A percentile compares a stretch with the other conserved stretches of the same genome.
Conservation (phyloP, 2,888 invertebrate genomes). For the Ormyrus thymus region DNA sequence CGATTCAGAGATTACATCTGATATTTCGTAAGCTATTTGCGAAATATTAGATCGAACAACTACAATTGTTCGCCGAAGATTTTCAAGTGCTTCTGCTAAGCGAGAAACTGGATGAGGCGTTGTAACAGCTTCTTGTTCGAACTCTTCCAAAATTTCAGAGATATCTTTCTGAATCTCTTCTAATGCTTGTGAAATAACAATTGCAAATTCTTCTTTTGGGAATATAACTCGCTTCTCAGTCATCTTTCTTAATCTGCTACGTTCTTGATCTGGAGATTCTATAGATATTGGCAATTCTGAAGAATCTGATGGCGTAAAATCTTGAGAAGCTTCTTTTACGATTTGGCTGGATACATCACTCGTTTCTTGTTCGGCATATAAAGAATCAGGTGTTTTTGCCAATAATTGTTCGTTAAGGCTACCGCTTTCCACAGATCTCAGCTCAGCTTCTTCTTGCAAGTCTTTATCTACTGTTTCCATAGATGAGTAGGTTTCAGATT, state of each 20-base stretch:
- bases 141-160: conserved; percentile 65
- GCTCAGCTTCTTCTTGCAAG: conserved; percentile 13
- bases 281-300: not conserved
- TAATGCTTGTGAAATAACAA: conserved; percentile 57
- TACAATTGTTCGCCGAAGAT: conserved; percentile 60
- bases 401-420: conserved; percentile 27
- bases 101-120: conserved; percentile 58
- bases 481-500: conserved; percentile 41
- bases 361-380: conserved; percentile 18
- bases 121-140: conserved; percentile 62
- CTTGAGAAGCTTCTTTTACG: conserved; percentile 6
- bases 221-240: conserved; percentile 50
- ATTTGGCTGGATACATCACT: not conserved
- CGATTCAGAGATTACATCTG: conserved; percentile 47
- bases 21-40: conserved; percentile 36
- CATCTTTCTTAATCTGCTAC: conserved; percentile 34
- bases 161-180: conserved; percentile 62
- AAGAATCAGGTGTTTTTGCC: conserved; percentile 2
- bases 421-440: conserved; percentile 11
- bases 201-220: conserved; percentile 54
- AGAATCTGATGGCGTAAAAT: not conserved
- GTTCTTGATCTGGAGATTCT: conserved; percentile 31
- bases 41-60: conserved; percentile 52
- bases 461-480: conserved; percentile 16
- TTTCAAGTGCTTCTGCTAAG: conserved; percentile 63